These are phyloP conservation scores for Gracilinanus agilis DNA, from an alignment of 2,113 vertebrate species.

Conservation along the genomic window DNA sequence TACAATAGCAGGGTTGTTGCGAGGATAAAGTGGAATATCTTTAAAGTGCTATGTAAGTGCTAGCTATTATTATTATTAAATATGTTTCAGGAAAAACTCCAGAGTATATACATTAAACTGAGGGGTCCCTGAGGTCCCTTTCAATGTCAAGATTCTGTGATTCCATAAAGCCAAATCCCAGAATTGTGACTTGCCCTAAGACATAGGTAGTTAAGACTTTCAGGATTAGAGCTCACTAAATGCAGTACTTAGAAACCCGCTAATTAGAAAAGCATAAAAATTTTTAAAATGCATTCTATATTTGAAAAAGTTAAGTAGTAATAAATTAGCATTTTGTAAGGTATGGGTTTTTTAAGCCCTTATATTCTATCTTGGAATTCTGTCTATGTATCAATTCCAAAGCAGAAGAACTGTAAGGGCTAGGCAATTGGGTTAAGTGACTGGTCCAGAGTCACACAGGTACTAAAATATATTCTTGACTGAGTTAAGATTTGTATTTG, in stretches of 20 bases:
- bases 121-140: neutral
- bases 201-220: neutral
- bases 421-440: too few species aligned
- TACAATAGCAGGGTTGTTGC: neutral
- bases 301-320: neutral
- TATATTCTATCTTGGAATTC: too few species aligned
- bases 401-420: too few species aligned
- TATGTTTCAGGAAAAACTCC: neutral
- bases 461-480: neutral
- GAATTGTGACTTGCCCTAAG: neutral
- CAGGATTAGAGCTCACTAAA: neutral
- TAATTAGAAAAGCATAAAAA: neutral
- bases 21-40: neutral
- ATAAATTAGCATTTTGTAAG: neutral
- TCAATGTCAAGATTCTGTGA: neutral
- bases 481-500: neutral
- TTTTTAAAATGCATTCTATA: neutral
- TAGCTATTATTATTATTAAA: neutral
- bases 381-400: too few species aligned
- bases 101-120: neutral
- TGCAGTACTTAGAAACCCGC: neutral
- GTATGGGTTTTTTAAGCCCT: too few species aligned
- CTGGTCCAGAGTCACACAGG: too few species aligned
- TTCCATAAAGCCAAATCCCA: neutral
- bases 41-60: neutral